These are phyloP conservation scores for Erpobdella octoculata DNA, from an alignment of 2,888 invertebrate genomes.

Conservation along the genomic window DNA sequence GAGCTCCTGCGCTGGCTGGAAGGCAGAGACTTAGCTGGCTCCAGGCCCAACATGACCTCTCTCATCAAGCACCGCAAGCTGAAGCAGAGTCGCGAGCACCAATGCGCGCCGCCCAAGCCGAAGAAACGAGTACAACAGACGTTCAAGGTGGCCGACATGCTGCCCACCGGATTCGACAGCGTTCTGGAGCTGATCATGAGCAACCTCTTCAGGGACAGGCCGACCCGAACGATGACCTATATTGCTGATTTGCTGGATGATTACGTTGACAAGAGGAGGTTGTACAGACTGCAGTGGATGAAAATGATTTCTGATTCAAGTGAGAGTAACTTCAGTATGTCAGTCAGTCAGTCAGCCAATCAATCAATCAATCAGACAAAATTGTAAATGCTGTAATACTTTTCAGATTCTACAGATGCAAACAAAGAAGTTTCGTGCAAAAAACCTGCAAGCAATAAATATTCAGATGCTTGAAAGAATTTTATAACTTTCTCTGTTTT, in stretches of 20 bases:
- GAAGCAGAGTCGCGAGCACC: neutral
- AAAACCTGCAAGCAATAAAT: too few relatives aligned
- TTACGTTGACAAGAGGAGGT: constrained; percentile 4
- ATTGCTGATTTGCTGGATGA: constrained; percentile 20
- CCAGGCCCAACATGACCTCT: neutral
- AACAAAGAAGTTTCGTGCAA: neutral
- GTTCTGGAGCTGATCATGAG: constrained; percentile 4
- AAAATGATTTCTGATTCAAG: too few relatives aligned
- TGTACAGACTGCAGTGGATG: neutral
- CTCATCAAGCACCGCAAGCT: constrained; percentile 4
- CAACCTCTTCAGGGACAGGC: neutral
- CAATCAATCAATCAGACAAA: too few relatives aligned
- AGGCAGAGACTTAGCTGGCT: neutral
- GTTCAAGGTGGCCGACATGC: neutral
- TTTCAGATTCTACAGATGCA: neutral
- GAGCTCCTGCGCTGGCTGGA: neutral
- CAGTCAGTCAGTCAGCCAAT: too few relatives aligned
- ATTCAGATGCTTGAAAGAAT: too few relatives aligned
- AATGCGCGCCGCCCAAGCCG: neutral
- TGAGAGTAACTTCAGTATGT: too few relatives aligned
- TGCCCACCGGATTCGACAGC: constrained; percentile 9
- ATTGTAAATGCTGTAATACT: neutral
- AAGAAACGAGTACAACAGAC: neutral
- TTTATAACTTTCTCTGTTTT: too few relatives aligned
- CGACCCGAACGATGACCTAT: neutral